Conservation (phyloP, 2,113 vertebrate species). For the Deroptyus accipitrinus region DNA sequence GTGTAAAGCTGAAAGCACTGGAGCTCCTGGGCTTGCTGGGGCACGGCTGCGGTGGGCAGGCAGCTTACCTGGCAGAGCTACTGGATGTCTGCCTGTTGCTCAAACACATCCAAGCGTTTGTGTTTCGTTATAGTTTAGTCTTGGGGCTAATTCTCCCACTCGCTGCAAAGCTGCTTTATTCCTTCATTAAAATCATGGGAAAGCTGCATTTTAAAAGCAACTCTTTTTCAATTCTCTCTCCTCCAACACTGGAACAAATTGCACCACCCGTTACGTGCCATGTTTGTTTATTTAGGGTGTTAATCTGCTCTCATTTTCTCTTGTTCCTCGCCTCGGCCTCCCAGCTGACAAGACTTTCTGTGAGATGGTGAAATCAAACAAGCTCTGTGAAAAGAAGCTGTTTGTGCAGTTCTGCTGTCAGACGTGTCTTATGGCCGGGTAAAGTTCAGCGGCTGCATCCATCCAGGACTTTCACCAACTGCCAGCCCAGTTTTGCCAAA, state of each 20-base stretch:
- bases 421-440: slow-evolving; percentile 88
- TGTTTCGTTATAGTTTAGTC: not conserved
- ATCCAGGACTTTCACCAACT: slow-evolving; percentile 39
- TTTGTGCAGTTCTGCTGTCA: slow-evolving; percentile 93
- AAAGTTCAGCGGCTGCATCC: slow-evolving; percentile 48
- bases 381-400: slow-evolving; percentile 90
- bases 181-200: not conserved
- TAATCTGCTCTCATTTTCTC: slow-evolving; percentile 57
- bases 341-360: slow-evolving; percentile 90
- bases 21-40: slow-evolving; percentile 1
- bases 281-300: slow-evolving; percentile 54
- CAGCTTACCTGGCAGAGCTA: not conserved
- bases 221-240: not conserved
- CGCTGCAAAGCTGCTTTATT: slow-evolving; percentile 16
- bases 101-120: not conserved
- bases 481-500: slow-evolving; percentile 55
- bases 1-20: not conserved
- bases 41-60: not conserved
- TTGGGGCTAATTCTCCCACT: slow-evolving; percentile 40
- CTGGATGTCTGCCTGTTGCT: slow-evolving; percentile 4
- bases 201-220: not conserved
- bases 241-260: not conserved
- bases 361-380: slow-evolving; percentile 92
- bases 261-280: not conserved
- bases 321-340: not conserved